Evolutionary conservation across 2,888 invertebrate genomes (phyloP).

Genomic region (Tryphoninae sp.): DNA sequence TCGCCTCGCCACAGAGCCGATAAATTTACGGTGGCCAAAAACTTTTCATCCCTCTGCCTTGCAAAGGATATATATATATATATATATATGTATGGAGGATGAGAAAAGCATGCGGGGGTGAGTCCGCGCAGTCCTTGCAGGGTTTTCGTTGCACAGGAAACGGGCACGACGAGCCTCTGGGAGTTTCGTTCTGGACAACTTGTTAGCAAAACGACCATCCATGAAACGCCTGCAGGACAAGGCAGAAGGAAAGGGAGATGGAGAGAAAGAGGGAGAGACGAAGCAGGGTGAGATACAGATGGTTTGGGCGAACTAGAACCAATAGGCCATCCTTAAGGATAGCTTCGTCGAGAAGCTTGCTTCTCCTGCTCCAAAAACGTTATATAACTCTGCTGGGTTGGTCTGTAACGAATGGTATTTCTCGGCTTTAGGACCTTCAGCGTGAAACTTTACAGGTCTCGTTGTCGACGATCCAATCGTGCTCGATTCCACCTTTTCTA

Average conservation of each 20-base stretch:
- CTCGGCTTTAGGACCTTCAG: constrained; percentile 32
- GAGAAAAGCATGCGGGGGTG: neutral
- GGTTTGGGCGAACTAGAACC: constrained; percentile 50
- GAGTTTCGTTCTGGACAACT: constrained; percentile 57
- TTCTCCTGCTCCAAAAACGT: constrained; percentile 15
- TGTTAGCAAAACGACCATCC: constrained; percentile 58
- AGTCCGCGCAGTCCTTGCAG: constrained; percentile 30
- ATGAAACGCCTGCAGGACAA: constrained; percentile 1
- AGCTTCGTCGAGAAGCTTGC: constrained; percentile 55
- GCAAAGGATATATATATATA: neutral
- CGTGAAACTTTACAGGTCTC: constrained; percentile 43
- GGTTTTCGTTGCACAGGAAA: constrained; percentile 37
- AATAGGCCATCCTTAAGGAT: constrained; percentile 61
- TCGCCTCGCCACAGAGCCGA: constrained; percentile 37
- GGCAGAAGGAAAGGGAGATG: constrained; percentile 3
- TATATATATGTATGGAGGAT: neutral
- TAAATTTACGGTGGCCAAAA: constrained; percentile 61
- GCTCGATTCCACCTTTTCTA: constrained; percentile 3
- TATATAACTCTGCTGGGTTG: constrained; percentile 18
- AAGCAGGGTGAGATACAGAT: constrained; percentile 41
- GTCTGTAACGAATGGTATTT: constrained; percentile 49
- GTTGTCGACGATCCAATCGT: constrained; percentile 27
- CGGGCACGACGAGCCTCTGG: constrained; percentile 32
- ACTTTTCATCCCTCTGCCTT: constrained; percentile 54
- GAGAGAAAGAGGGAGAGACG: neutral